phyloP scores from a whole-genome alignment of 1,140 invertebrate species.

The Drosophila subobscura region DNA sequence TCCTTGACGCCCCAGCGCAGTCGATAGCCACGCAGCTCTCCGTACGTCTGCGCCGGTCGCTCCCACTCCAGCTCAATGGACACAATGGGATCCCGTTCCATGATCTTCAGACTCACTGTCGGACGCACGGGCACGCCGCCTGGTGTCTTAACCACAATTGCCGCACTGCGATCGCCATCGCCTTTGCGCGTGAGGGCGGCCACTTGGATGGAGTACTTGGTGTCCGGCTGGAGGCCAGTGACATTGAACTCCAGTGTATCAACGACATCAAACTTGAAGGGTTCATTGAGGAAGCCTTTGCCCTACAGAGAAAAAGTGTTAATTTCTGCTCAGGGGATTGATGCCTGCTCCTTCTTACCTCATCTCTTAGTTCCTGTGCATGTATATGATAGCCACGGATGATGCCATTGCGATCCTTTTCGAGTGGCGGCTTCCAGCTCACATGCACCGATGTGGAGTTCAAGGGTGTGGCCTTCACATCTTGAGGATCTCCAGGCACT shows the following conservation, averaged over 20 bases:
- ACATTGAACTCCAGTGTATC: conserved; percentile 93
- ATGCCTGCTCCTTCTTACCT: conserved; percentile 84
- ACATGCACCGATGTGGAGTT: conserved; percentile 97
- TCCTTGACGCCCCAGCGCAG: conserved; percentile 94
- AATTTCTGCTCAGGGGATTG: no score
- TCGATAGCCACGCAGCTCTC: conserved; percentile 93
- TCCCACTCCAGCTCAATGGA: conserved; percentile 96
- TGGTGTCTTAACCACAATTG: conserved; percentile 93
- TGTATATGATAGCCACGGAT: conserved; percentile 98
- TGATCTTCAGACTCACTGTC: conserved; percentile 92
- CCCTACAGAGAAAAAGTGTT: conserved; percentile 84
- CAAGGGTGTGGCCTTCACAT: conserved; percentile 92
- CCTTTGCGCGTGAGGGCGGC: conserved; percentile 97
- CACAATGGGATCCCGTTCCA: conserved; percentile 92
- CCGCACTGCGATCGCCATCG: conserved; percentile 94
- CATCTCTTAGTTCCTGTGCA: conserved; percentile 94
- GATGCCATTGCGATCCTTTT: conserved; percentile 97
- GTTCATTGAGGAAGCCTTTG: conserved; percentile 91
- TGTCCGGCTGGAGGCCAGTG: conserved; percentile 95
- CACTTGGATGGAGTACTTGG: conserved; percentile 95
- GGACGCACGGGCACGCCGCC: conserved; percentile 96
- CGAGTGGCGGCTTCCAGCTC: conserved; percentile 94
- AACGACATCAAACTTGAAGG: conserved; percentile 92
- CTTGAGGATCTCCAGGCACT: conserved; percentile 98
- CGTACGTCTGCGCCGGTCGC: conserved; percentile 93